Percentiles rank a stretch among this genome's conserved stretches.
phyloP scores from a whole-genome alignment of 2,797 vertebrate genomes.

The Anas georgica region DNA sequence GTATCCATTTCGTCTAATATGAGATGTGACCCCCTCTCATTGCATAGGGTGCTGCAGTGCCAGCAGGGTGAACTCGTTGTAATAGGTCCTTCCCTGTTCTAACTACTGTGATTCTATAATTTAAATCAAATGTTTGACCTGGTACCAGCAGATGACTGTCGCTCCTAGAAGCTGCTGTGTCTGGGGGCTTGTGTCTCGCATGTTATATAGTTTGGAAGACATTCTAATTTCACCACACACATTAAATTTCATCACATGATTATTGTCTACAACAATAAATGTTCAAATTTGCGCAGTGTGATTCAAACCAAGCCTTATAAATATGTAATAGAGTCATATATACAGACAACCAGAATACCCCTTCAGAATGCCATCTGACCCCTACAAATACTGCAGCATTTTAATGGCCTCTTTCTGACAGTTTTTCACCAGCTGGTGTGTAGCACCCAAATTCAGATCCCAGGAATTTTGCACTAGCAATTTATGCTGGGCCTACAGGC shows the following conservation, averaged over 20 bases:
- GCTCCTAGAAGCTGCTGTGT: background rate
- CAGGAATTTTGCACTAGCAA: background rate
- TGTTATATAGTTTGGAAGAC: background rate
- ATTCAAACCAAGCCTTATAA: conserved; percentile 33
- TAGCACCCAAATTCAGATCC: background rate
- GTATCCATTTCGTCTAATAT: background rate
- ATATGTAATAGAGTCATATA: background rate
- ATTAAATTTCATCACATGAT: conserved; percentile 22
- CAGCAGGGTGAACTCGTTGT: background rate
- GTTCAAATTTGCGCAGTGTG: conserved; percentile 10
- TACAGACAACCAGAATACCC: background rate
- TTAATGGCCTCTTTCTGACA: background rate
- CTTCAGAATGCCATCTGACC: conserved; percentile 37
- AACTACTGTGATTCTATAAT: background rate
- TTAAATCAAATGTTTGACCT: background rate
- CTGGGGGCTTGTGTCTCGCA: background rate
- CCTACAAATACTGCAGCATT: conserved; percentile 20
- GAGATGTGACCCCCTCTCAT: background rate
- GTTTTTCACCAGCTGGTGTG: background rate
- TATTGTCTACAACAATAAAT: conserved; percentile 23
- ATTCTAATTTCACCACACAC: background rate
- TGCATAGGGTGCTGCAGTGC: background rate
- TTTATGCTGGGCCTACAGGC: background rate
- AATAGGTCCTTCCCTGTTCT: background rate
- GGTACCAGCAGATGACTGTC: background rate